Evolutionary conservation across 2,888 invertebrate species (phyloP).

Genomic region (Mamestra brassicae): DNA sequence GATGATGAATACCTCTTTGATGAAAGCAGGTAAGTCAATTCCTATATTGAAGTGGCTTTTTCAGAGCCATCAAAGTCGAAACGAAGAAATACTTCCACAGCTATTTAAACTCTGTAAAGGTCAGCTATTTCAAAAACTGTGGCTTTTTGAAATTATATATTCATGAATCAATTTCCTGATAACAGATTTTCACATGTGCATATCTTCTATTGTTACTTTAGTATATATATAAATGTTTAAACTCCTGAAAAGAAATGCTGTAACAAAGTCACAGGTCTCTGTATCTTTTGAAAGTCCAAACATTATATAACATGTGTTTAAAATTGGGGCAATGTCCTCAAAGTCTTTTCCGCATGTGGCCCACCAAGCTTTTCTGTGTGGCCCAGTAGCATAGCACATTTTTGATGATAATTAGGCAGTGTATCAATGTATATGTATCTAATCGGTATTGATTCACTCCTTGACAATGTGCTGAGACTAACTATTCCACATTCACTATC

Average conservation of each 20-base stretch:
- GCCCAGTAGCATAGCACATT: no score
- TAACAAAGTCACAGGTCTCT: background rate
- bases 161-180: background rate
- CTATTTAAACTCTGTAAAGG: background rate
- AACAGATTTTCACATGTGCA: background rate
- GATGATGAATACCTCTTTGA: slow-evolving; percentile 99
- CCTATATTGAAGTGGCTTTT: background rate
- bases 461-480: no score
- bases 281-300: background rate
- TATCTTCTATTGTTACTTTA: background rate
- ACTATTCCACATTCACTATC: no score
- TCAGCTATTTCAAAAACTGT: background rate
- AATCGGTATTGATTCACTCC: no score
- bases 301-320: background rate
- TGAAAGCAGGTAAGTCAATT: slow-evolving; percentile 93
- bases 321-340: background rate
- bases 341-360: no score
- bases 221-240: background rate
- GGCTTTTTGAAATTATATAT: background rate
- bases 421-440: no score
- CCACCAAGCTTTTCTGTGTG: no score
- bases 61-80: background rate
- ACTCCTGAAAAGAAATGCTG: background rate
- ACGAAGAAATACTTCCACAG: background rate
- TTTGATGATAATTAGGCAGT: no score